A percentile compares a stretch with the other conserved stretches of the same genome.
Conservation (phyloP, 2,113 vertebrate genomes). For the Spermophilus dauricus region DNA sequence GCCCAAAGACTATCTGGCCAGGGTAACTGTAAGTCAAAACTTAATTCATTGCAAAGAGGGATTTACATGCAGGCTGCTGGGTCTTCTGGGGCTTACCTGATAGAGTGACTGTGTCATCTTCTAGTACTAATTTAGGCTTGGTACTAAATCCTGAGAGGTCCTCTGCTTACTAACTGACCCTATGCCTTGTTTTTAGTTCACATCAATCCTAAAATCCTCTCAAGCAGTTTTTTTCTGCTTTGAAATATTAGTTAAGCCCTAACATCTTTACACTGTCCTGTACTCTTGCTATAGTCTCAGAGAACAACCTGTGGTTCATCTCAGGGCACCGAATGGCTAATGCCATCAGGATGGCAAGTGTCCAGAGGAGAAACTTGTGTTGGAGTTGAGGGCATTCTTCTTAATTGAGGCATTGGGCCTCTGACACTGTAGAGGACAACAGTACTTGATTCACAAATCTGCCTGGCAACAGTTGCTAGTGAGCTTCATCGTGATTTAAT, state of each 20-base stretch:
- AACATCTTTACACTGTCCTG: background rate
- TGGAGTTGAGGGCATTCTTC: background rate
- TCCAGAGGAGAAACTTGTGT: background rate
- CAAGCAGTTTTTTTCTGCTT: background rate
- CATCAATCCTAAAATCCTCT: background rate
- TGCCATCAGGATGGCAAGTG: background rate
- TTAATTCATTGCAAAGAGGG: background rate
- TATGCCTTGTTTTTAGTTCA: background rate
- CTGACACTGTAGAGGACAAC: background rate
- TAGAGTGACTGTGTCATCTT: background rate
- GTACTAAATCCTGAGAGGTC: background rate
- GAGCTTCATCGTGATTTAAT: background rate
- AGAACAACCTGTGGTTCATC: background rate
- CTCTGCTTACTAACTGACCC: background rate
- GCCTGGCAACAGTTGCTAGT: background rate
- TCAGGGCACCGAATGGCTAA: background rate
- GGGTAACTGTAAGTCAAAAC: background rate
- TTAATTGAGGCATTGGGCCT: background rate
- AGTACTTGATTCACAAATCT: background rate
- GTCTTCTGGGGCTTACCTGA: background rate
- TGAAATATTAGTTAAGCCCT: background rate
- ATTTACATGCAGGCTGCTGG: background rate
- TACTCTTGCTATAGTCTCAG: background rate
- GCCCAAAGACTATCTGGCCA: background rate
- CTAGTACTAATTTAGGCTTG: background rate